Evolutionary conservation across 1,140 invertebrate species (phyloP), one percentile per base, ranked within the genome.

Genomic region (Catajapyx aquilonaris): DNA sequence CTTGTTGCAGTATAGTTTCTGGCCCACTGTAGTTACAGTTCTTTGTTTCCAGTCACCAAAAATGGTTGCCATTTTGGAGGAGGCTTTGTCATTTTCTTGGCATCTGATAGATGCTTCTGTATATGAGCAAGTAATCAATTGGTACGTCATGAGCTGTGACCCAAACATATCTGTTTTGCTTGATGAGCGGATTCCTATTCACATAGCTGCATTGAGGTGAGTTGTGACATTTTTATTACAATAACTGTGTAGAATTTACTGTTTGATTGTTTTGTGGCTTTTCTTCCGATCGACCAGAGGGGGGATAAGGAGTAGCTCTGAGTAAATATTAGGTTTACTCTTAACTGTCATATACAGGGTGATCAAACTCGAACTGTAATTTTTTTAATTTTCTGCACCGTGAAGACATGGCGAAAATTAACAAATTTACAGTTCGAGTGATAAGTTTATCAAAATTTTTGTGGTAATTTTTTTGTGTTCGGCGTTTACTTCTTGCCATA

Each of bases 61-160:
- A 52, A 50, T 68, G 38, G 44, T 52, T 56, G 23, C 59, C 53
- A 39, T 73, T 18, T 55, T 81, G 3, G 54, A 62, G 16, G 66
- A 71, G 42, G 66, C 73, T 5, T 66, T 75, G 46, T 61, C 57
- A 36, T 76, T 74, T 52, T 60, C 71, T 1, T 84, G 79, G 79
- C 60, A 69, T 40, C 50, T 69, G 21, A 55, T 83, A 5, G 74
- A 76, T 40, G 66, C 68, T n/a, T 52, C 54, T 7, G 62, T 64
- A 18, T 71, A 72, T 43, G 73, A 79, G 47, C 64, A 69, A 35
- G 61, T 78, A 15, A 62, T 77, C 36, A 76, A 76, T 47, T 81
- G 76, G 76, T 74, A 77, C 42, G 66, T 81, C 2, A 74, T 73
- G 63, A 73, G 70, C 33, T 75, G 71, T 52, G 76, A 84, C 57